Base-by-base conservation (phyloP, 2,113 vertebrate genomes). In the Anthoscopus minutus region DNA sequence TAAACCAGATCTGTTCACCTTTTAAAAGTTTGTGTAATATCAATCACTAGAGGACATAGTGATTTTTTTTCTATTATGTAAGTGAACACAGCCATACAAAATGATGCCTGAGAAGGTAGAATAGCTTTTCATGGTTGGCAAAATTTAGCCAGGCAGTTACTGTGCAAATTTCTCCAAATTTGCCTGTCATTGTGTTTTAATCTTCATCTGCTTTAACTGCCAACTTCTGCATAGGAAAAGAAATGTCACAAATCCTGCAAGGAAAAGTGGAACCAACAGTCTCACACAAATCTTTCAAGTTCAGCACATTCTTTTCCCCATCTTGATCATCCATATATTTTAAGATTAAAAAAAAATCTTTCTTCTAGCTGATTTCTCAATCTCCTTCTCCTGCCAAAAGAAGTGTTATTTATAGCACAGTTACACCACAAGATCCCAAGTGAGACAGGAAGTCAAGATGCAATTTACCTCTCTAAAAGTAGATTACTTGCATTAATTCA, bases 151-250 rank as follows among this genome's bases (percentile, higher is more conserved):
- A 85, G 31, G 53, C 57, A 82, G 66, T 77, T 89, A 69, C 53
- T 72, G 82, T 83, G 78, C 54, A 88, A 92, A 86, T 95, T 88
- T 92, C 35, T 85, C 60, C 45, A 88, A 66, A 83, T 88, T 62
- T 81, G 22, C 50, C 22, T 78, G 38, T 86, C 82, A 86, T 53
- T 86, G 50, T 88, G 33, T 37, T 87, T 77, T 76, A 86, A 42
- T 80, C 58, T 80, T 88, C 60, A 66, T 71, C 64, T 81, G 14
- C 33, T 89, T 89, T 85, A 86, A 88, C 48, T 93, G 74, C n/a
- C 88, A 92, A 5, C 3, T 86, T 94, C 30, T 77, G 6, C 25
- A 35, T 14, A 89, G 62, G 45, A 69, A 72, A 96, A 86, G 51
- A 89, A 78, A 74, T 73, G 45, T 70, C 24, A 37, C 54, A 92